These are phyloP conservation scores for Phoebastria nigripes DNA, from an alignment of 2,797 vertebrate genomes.

Conservation along the genomic window DNA sequence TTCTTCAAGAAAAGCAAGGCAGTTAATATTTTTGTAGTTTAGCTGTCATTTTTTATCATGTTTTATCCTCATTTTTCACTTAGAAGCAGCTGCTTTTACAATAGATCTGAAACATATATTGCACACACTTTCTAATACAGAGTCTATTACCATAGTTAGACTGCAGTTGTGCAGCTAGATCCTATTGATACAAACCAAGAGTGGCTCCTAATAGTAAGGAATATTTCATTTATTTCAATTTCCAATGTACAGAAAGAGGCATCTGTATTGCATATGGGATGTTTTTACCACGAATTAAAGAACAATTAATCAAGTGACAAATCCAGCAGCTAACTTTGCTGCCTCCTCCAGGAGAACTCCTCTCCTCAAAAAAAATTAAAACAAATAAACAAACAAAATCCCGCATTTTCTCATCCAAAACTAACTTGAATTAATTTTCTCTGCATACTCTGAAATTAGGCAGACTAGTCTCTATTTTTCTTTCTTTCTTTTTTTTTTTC, in stretches of 20 bases:
- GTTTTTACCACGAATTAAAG: not conserved
- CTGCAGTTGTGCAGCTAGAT: not conserved
- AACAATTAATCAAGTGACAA: not conserved
- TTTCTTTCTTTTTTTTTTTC: not conserved
- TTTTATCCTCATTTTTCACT: not conserved
- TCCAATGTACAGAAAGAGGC: not conserved
- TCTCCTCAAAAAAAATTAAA: not conserved
- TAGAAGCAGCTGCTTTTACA: not conserved
- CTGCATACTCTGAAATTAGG: not conserved
- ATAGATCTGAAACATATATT: not conserved
- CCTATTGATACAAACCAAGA: not conserved
- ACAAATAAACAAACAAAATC: not conserved
- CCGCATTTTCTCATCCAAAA: not conserved
- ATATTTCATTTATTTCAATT: not conserved
- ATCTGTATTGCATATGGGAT: not conserved
- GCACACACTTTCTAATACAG: not conserved
- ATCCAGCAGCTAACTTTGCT: not conserved
- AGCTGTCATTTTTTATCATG: not conserved
- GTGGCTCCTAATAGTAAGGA: not conserved
- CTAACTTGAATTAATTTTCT: not conserved
- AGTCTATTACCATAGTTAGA: not conserved
- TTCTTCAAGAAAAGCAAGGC: not conserved
- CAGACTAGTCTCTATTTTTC: not conserved
- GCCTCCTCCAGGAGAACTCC: not conserved
- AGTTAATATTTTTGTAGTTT: not conserved